Evolutionary conservation across 2,797 vertebrate genomes (phyloP).

Genomic region (Nasua narica): DNA sequence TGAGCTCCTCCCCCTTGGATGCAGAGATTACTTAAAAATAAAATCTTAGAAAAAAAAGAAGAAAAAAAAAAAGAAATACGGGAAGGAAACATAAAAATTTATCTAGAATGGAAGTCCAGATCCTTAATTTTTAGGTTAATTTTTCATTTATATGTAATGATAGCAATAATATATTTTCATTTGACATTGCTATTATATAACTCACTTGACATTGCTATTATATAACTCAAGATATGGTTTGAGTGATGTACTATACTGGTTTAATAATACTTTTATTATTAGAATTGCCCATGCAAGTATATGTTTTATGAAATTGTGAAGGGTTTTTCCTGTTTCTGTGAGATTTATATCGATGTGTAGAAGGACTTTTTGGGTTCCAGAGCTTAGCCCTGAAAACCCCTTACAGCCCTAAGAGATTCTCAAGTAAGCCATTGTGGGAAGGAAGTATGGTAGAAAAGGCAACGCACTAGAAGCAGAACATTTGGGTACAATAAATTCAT

Average conservation of each 20-base stretch:
- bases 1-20: neutral
- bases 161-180: neutral
- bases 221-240: neutral
- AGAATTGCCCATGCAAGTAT: neutral
- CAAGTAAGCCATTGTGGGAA: neutral
- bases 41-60: neutral
- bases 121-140: slow-evolving; percentile 2
- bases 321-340: neutral
- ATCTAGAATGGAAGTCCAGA: neutral
- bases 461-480: neutral
- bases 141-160: slow-evolving; percentile 13
- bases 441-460: neutral
- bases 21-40: neutral
- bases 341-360: neutral
- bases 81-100: neutral
- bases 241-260: neutral
- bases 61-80: neutral
- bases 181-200: neutral
- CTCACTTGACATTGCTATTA: neutral
- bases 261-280: slow-evolving; percentile 26
- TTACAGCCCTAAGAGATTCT: neutral
- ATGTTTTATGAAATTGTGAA: neutral
- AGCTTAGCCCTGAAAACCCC: neutral
- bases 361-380: neutral
- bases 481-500: neutral